A percentile compares a stretch with the other conserved stretches of the same genome.
Conservation (phyloP, 2,888 invertebrate species). For the Punctoribates punctum region DNA sequence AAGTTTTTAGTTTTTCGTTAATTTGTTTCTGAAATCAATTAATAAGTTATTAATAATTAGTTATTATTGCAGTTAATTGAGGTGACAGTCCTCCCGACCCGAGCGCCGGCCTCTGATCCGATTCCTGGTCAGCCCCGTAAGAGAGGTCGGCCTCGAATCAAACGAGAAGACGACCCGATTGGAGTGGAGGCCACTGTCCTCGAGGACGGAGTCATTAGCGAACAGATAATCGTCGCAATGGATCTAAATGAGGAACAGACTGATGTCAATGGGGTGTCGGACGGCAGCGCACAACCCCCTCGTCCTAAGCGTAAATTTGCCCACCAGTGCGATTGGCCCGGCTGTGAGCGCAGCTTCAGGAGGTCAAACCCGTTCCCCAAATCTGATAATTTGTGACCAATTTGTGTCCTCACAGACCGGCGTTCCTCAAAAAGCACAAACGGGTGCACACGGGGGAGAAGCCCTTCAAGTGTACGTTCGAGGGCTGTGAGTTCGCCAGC, state of each 20-base stretch:
- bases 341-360: conserved; percentile 15
- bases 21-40: background rate
- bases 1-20: background rate
- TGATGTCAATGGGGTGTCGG: background rate
- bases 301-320: background rate
- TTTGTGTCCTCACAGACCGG: background rate
- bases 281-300: background rate
- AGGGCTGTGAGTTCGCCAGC: conserved; percentile 21
- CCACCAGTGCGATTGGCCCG: conserved; percentile 26
- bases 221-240: background rate
- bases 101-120: background rate
- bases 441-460: conserved; percentile 25
- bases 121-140: conserved; percentile 1
- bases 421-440: conserved; percentile 16
- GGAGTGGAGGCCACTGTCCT: too few species aligned
- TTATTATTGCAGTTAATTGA: background rate
- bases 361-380: too few species aligned
- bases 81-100: background rate
- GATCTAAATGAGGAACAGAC: background rate
- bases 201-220: background rate
- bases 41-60: background rate
- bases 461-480: conserved; percentile 16
- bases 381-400: too few species aligned
- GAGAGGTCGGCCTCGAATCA: conserved; percentile 17
- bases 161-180: background rate